Conservation (phyloP, 2,797 vertebrate genomes). For the Myiothlypis chrysogaster region DNA sequence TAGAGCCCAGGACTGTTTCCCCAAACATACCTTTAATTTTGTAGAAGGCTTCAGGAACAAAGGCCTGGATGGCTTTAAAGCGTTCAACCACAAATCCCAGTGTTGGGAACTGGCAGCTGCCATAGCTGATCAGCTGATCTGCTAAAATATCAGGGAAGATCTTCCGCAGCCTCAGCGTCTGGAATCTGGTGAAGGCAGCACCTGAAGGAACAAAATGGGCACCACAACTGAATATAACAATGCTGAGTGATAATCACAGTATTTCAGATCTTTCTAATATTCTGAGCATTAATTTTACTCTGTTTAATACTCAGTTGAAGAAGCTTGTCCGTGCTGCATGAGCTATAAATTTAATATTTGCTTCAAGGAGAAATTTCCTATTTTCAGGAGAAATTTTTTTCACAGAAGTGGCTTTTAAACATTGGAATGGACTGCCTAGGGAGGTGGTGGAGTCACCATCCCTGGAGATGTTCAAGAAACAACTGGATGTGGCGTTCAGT, state of each 20-base stretch:
- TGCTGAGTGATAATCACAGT: not conserved
- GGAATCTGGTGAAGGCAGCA: slow-evolving; percentile 96
- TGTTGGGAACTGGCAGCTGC: slow-evolving; percentile 98
- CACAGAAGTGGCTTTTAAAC: not conserved
- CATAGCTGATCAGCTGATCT: slow-evolving; percentile 97
- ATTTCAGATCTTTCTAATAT: not conserved
- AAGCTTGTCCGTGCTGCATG: not conserved
- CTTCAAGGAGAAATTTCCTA: not conserved
- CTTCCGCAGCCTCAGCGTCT: slow-evolving; percentile 91
- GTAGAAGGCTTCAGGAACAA: slow-evolving; percentile 93
- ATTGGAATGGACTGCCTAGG: not conserved
- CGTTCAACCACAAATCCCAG: slow-evolving; percentile 97
- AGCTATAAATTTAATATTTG: not conserved
- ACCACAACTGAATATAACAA: not conserved
- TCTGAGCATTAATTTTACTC: not conserved
- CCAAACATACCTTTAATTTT: slow-evolving; percentile 88
- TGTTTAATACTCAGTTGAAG: not conserved
- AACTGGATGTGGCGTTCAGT: not conserved
- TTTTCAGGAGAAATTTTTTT: not conserved
- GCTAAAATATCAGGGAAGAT: slow-evolving; percentile 90
- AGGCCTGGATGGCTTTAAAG: slow-evolving; percentile 97
- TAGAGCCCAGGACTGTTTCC: not conserved
- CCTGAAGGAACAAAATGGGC: slow-evolving; percentile 69
- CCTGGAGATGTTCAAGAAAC: not conserved
- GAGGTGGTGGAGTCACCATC: not conserved